phyloP scores from a whole-genome alignment of 2,113 vertebrate genomes.

The Leucoraja erinaceus region DNA sequence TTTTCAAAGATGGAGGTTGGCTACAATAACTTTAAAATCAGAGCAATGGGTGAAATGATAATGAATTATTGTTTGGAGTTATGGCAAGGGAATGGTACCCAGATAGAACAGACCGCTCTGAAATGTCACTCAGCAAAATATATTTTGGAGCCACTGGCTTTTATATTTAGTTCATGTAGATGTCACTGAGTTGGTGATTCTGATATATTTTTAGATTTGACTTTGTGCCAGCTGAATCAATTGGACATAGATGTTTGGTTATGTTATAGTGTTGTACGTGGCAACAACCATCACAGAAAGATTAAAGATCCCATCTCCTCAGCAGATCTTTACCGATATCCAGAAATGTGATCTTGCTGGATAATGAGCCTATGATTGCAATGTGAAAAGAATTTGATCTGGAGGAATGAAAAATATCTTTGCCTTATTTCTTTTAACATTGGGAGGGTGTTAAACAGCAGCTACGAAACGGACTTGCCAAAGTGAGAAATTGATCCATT shows the following conservation, averaged over 20 bases:
- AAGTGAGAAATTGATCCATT: not conserved
- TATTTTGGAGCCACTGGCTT: not conserved
- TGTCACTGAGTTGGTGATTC: not conserved
- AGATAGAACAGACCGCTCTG: too few species aligned
- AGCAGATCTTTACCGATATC: not conserved
- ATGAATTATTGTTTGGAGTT: too few species aligned
- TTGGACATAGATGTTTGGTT: not conserved
- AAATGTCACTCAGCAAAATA: too few species aligned
- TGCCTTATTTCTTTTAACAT: too few species aligned
- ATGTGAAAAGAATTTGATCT: not conserved
- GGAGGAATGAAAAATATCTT: too few species aligned
- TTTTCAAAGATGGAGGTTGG: too few species aligned
- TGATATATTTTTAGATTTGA: constrained; percentile 10
- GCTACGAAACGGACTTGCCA: not conserved
- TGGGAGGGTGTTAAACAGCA: too few species aligned
- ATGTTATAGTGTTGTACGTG: not conserved
- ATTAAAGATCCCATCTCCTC: not conserved
- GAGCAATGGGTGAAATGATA: too few species aligned
- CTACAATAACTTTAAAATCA: too few species aligned
- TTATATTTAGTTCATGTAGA: not conserved
- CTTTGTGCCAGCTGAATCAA: not conserved
- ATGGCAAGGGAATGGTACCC: too few species aligned
- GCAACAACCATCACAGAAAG: not conserved
- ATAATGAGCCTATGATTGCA: not conserved
- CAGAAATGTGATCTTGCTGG: too few species aligned